Conservation (phyloP, 2,113 vertebrate genomes). For the Gila orcuttii region DNA sequence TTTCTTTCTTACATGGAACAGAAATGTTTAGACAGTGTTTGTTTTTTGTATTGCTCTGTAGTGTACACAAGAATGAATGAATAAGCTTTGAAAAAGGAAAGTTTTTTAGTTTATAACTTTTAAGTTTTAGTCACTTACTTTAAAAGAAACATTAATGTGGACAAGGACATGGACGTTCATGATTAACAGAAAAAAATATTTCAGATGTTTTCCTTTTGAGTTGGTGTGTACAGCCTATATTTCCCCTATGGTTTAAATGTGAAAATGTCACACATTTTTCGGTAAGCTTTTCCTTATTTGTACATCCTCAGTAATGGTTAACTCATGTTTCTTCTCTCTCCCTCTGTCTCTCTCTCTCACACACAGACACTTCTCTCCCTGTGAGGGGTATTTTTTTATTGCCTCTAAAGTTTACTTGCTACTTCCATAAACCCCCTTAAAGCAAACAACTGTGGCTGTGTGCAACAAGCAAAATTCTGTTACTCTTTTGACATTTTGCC, state of each 20-base stretch:
- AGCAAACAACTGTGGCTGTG: conserved; percentile 37
- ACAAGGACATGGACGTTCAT: background rate
- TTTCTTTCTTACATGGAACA: too few relatives aligned
- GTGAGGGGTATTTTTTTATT: conserved; percentile 48
- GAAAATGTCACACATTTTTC: conserved; percentile 41
- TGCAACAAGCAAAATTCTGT: conserved; percentile 6
- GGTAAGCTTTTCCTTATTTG: conserved; percentile 39
- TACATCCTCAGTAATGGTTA: background rate
- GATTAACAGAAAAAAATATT: background rate
- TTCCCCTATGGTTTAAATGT: conserved; percentile 17
- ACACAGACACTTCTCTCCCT: background rate
- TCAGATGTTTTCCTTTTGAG: background rate
- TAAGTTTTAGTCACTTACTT: background rate
- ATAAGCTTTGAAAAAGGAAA: background rate
- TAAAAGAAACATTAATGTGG: background rate
- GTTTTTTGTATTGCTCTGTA: background rate
- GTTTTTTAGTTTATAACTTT: background rate
- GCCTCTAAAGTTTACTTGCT: conserved; percentile 36
- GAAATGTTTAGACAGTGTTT: background rate
- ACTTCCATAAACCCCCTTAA: conserved; percentile 46
- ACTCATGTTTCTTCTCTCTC: background rate
- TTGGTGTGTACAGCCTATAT: background rate
- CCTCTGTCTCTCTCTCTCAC: background rate
- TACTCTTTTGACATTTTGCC: conserved; percentile 16
- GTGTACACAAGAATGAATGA: background rate